Evolutionary conservation across 2,113 vertebrate species (phyloP).

Genomic region (Pelusios castaneus): DNA sequence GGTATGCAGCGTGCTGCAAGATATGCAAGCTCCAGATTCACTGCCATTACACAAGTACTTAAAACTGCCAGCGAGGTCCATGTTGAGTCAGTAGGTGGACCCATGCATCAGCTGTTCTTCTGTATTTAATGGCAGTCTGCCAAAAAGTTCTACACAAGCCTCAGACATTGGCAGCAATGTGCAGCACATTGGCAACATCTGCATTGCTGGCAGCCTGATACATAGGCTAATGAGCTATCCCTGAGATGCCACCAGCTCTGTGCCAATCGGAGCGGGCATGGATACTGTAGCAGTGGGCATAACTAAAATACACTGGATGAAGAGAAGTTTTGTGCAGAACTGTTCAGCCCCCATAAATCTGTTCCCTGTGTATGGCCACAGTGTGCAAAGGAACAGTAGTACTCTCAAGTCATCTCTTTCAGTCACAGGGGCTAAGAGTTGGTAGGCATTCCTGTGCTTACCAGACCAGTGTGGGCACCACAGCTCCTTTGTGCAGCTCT

Average conservation of each 20-base stretch:
- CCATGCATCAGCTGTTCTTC: background rate
- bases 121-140: background rate
- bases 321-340: background rate
- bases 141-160: background rate
- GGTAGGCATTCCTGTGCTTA: background rate
- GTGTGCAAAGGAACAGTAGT: background rate
- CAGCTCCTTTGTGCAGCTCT: background rate
- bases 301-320: background rate
- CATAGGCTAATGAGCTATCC: background rate
- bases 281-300: background rate
- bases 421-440: background rate
- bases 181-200: fast-evolving
- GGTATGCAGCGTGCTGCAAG: background rate
- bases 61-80: background rate
- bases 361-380: background rate
- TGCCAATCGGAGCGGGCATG: background rate
- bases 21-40: fast-evolving
- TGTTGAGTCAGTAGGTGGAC: background rate
- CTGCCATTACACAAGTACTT: background rate
- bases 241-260: background rate
- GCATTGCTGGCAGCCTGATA: background rate
- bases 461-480: background rate
- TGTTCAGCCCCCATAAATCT: fast-evolving
- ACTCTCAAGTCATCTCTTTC: background rate
- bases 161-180: background rate